Base-by-base conservation (phyloP, 2,888 invertebrate species). In the Odontothrips loti region DNA sequence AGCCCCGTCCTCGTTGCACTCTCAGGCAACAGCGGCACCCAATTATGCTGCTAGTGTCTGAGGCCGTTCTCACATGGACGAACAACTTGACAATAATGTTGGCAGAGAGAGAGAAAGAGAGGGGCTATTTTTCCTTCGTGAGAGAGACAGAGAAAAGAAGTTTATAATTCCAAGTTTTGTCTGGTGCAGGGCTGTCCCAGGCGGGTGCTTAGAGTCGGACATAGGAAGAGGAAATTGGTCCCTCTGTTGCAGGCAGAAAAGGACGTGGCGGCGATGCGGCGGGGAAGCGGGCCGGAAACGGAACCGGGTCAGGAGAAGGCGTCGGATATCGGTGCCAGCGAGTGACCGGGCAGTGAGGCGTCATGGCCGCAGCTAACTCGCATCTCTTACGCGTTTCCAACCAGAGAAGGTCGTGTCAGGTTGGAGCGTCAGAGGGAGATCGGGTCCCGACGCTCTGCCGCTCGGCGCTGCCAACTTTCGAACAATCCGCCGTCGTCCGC, bases 401-500 rank as follows among this genome's bases (percentile, higher is more conserved):
- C n/a, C 81, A 81, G 58, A 58, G 17, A 17, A 0, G 0, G 15
- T 58, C 58, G 58, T 83, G 81, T 83, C 83, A 83, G 92, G 93
- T 86, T 95, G 94, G 89, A 95, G 95, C 63, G 95, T 89, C 86
- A 94, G 93, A 43, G 34, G 34, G 6, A 43, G 6, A 43, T 43
- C 34, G 34, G 34, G 34, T 43, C 34, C 2, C 34, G 3, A 43
- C 94, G 87, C 95, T n/a, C n/a, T n/a, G 34, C 34, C 34, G 34
- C 34, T 43, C 34, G 6, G 34, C 34, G 34, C 34, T 43, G 34
- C 34, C 34, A 43, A 43, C 34, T 43, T 43, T 43, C 34, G 34
- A 43, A 43, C 34, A 43, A 6, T 43, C 34, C 34, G 34, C 34
- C 34, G 34, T 6, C 34, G 34, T 4, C 34, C 34, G 34, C 34